A percentile compares a stretch with the other conserved stretches of the same genome.
These are phyloP conservation scores for Eptatretus burgeri DNA, from an alignment of 2,113 vertebrate genomes.

Conservation along the genomic window DNA sequence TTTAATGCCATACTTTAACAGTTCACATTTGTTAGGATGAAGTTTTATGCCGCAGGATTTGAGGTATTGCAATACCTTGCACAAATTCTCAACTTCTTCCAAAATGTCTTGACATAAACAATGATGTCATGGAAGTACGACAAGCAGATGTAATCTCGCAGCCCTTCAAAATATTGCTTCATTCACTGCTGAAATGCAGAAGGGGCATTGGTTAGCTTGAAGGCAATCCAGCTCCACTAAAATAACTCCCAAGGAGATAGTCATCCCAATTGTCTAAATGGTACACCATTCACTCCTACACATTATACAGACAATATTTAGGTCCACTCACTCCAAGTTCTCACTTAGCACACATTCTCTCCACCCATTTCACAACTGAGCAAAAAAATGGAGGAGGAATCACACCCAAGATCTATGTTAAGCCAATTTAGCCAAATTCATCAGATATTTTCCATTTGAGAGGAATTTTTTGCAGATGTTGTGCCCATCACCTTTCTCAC, in stretches of 20 bases:
- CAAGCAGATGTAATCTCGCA: constrained; percentile 9
- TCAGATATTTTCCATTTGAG: too few species aligned
- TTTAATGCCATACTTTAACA: constrained; percentile 6
- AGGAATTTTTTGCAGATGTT: too few species aligned
- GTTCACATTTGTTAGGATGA: constrained; percentile 6
- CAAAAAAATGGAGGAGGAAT: too few species aligned
- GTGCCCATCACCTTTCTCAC: too few species aligned
- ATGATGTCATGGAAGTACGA: constrained; percentile 10
- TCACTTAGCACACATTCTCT: too few species aligned
- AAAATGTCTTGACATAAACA: constrained; percentile 9
- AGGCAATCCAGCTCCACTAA: constrained; percentile 12
- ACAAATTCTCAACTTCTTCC: constrained; percentile 6
- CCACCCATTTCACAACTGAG: too few species aligned
- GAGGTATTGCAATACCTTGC: neutral
- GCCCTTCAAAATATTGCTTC: constrained; percentile 10
- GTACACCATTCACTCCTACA: too few species aligned
- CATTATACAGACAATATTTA: too few species aligned
- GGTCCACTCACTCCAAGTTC: too few species aligned
- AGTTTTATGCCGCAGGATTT: constrained; percentile 8
- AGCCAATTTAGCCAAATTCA: too few species aligned
- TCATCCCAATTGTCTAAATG: too few species aligned
- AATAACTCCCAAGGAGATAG: constrained; percentile 7
- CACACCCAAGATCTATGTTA: too few species aligned
- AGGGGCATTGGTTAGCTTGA: constrained; percentile 8
- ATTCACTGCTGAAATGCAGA: constrained; percentile 10